Evolutionary conservation across 2,113 vertebrate species (phyloP), one percentile per base, ranked within the genome.

Genomic region (Origma solitaria): DNA sequence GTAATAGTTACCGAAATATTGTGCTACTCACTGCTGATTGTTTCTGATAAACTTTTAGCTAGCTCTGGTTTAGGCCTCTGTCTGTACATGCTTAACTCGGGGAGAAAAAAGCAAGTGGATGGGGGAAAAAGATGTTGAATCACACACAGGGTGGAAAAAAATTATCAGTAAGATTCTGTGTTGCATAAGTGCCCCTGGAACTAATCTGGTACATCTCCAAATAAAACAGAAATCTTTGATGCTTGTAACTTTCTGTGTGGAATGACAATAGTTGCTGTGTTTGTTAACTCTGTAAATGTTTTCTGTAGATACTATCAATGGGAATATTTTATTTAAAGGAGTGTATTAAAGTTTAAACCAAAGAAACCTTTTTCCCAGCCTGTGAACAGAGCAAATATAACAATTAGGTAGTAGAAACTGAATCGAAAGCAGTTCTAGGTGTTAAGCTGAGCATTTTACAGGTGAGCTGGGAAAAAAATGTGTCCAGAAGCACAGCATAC

Each of bases 121-220:
- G 11, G 6, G 9, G 17, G 2, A 0, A 4, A 12, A 25, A 27
- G 37, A 4, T 6, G 8, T 17, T 80, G 44, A 30, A 54, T 47
- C 28, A 42, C 9, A 12, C 27, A 53, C 3, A 20, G 12, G 31
- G 33, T 38, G 13, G n/a, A 86, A 83, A 38, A 38, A 38, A 65
- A 27, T 17, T 0, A 11, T 37, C 62, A 58, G 13, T 61, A 62
- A 77, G 35, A 35, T 51, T 88, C 20, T 49, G 37, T 69, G 83
- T 95, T 97, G 53, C 45, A 6, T 95, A 95, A 97, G 80, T 49
- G 53, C 8, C 65, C 90, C 94, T 91, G 80, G 53, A 79, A 88
- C 31, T 81, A 57, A 71, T 44, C 91, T 94, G 96, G 77, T 91
- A 62, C n/a, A 7, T 84, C 77, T 92, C 96, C 95, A 97, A 95